These are phyloP conservation scores for Dione juno DNA, from an alignment of 2,888 invertebrate species.

Conservation along the genomic window DNA sequence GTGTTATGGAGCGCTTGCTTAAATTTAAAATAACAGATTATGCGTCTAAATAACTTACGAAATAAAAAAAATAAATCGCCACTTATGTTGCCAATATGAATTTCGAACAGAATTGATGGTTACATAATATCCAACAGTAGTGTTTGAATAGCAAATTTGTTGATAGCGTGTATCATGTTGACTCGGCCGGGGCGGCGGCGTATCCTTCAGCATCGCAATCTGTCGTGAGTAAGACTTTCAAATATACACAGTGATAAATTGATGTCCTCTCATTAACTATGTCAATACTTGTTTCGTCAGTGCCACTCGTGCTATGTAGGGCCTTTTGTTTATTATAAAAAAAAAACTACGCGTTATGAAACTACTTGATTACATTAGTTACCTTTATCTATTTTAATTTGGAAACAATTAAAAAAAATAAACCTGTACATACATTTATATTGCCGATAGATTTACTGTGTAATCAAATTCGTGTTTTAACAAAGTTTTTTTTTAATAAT, in stretches of 20 bases:
- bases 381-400: neutral
- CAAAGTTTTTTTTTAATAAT: neutral
- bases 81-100: neutral
- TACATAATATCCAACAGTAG: slow-evolving; percentile 28
- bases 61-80: neutral
- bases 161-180: slow-evolving; percentile 48
- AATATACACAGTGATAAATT: slow-evolving; percentile 40
- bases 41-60: neutral
- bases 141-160: slow-evolving; percentile 48
- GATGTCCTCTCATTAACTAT: slow-evolving; percentile 33
- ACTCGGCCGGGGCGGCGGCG: slow-evolving; percentile 53
- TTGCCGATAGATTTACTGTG: no score
- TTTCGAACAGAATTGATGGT: neutral
- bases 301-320: neutral
- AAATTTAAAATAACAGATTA: neutral
- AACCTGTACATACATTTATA: no score
- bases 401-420: neutral
- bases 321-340: slow-evolving; percentile 19
- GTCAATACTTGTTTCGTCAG: slow-evolving; percentile 32
- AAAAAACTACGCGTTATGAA: slow-evolving; percentile 12
- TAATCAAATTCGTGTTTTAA: neutral
- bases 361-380: neutral
- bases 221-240: slow-evolving; percentile 25
- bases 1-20: no score
- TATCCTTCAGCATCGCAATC: slow-evolving; percentile 51